Evolutionary conservation across 2,797 vertebrate species (phyloP).

Genomic region (Sebastes melanostomus): DNA sequence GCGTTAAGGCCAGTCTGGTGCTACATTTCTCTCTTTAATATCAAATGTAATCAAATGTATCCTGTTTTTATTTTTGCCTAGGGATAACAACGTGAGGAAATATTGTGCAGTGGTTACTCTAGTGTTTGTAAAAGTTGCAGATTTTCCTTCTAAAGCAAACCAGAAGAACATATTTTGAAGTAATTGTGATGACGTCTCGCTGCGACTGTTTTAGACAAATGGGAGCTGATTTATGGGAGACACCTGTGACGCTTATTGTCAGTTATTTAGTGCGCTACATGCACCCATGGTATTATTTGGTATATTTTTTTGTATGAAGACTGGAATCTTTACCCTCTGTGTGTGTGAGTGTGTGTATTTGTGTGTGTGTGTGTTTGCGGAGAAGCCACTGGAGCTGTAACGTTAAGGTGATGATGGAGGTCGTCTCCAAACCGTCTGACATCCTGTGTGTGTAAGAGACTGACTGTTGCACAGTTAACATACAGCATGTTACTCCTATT

Average conservation of each 20-base stretch:
- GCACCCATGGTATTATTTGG: slow-evolving; percentile 36
- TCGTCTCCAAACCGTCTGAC: slow-evolving; percentile 10
- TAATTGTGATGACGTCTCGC: neutral
- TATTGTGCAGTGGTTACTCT: slow-evolving; percentile 32
- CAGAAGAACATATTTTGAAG: slow-evolving; percentile 57
- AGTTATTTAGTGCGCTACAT: slow-evolving; percentile 32
- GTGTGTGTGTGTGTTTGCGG: neutral
- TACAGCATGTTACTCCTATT: slow-evolving; percentile 72
- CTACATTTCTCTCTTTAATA: slow-evolving; percentile 41
- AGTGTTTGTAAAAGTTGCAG: slow-evolving; percentile 29
- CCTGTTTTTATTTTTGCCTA: slow-evolving; percentile 42
- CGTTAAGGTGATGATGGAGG: slow-evolving; percentile 37
- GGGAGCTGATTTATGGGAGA: slow-evolving; percentile 22
- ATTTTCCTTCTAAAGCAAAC: slow-evolving; percentile 19
- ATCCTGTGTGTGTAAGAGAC: slow-evolving; percentile 21
- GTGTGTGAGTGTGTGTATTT: neutral
- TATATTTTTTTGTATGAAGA: slow-evolving; percentile 64
- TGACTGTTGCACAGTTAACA: slow-evolving; percentile 52
- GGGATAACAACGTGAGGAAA: slow-evolving; percentile 33
- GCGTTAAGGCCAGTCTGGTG: slow-evolving; percentile 32
- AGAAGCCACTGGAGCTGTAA: slow-evolving; percentile 46
- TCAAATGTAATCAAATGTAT: slow-evolving; percentile 41
- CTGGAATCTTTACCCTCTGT: slow-evolving; percentile 71
- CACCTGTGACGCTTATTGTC: neutral
- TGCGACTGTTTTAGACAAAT: slow-evolving; percentile 3